Conservation (phyloP, 2,113 vertebrate species). For the Antigone vipio region DNA sequence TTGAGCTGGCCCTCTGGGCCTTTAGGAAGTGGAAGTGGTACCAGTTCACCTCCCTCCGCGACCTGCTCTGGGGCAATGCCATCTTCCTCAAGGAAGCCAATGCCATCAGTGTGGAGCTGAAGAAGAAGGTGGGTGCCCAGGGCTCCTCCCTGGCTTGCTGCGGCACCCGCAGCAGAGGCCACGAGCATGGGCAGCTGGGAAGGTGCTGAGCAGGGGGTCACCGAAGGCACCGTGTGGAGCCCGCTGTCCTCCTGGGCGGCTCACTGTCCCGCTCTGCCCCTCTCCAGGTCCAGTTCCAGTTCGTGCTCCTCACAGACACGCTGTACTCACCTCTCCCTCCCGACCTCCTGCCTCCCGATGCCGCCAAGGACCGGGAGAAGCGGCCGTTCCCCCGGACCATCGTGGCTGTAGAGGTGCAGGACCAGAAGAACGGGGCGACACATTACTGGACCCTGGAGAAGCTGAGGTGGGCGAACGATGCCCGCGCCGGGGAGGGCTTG, state of each 20-base stretch:
- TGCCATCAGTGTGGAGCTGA: constrained; percentile 95
- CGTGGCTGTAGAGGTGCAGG: constrained; percentile 95
- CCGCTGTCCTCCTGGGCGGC: not conserved
- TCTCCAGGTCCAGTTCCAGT: constrained; percentile 97
- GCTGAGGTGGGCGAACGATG: constrained; percentile 78
- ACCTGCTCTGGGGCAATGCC: constrained; percentile 94
- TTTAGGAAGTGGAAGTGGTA: constrained; percentile 97
- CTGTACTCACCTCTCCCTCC: constrained; percentile 94
- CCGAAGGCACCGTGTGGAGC: accelerated
- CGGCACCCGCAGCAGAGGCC: not conserved
- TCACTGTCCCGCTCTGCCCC: not conserved
- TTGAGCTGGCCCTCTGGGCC: constrained; percentile 90
- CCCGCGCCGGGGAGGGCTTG: accelerated
- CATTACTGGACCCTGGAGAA: constrained; percentile 98
- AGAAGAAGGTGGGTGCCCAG: constrained; percentile 86
- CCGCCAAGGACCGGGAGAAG: constrained; percentile 84
- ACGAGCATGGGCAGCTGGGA: not conserved
- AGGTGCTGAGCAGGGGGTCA: accelerated
- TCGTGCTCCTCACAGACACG: constrained; percentile 93
- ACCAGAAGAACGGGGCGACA: constrained; percentile 95
- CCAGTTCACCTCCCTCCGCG: constrained; percentile 95
- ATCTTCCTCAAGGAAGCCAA: constrained; percentile 98
- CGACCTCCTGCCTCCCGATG: constrained; percentile 87
- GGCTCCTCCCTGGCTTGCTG: not conserved
- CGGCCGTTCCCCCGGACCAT: constrained; percentile 92